phyloP scores from a whole-genome alignment of 2,113 vertebrate species.

The Brienomyrus longianalis region DNA sequence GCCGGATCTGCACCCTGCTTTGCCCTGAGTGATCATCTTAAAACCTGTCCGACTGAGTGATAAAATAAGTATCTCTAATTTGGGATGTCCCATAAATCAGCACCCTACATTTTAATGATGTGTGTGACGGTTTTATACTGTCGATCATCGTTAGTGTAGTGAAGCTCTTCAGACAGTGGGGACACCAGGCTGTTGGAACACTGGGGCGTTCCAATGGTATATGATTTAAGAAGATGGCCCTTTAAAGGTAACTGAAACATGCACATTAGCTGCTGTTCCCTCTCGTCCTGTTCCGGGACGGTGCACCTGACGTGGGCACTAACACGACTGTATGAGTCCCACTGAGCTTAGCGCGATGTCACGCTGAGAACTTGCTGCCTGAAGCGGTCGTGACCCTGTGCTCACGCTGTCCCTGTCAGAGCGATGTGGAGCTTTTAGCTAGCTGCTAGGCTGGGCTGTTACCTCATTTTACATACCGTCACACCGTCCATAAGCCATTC shows the following conservation, averaged over 20 bases:
- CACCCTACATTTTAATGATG: background rate
- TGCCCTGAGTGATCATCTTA: background rate
- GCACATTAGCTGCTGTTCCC: background rate
- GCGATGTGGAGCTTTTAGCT: background rate
- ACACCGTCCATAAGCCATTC: background rate
- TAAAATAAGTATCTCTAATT: constrained; percentile 1
- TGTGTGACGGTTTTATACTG: background rate
- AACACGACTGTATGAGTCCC: background rate
- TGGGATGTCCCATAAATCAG: background rate
- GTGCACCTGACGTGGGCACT: background rate
- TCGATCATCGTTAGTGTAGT: background rate
- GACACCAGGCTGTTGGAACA: background rate
- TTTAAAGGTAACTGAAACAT: background rate
- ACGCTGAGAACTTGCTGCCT: background rate
- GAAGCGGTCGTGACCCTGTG: background rate
- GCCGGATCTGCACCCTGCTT: background rate
- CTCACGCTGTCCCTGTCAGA: background rate
- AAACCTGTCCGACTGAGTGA: background rate
- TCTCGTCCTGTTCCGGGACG: background rate
- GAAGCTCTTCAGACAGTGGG: background rate
- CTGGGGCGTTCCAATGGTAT: background rate
- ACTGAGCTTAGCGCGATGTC: background rate
- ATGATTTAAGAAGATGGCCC: background rate
- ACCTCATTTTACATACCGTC: background rate
- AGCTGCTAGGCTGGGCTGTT: background rate